Evolutionary conservation across 2,797 vertebrate species (phyloP), one percentile per base, ranked within the genome.

Genomic region (Anableps anableps): DNA sequence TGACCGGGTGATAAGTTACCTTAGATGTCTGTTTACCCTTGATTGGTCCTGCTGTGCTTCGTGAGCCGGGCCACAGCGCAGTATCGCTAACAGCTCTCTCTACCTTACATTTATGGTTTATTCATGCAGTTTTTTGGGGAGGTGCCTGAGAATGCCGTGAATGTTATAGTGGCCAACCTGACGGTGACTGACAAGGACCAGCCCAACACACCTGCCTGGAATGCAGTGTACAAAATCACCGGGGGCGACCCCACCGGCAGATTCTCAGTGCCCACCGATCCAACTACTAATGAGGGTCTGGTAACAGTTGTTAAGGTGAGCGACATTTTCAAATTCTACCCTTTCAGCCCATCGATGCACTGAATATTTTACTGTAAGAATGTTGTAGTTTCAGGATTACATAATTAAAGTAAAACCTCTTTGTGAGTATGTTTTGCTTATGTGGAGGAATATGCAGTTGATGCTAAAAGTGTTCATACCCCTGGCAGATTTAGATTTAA

Each of bases 181-280:
- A 97, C 97, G 0, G 97, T 99, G 89, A 98, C 97, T 0, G 98
- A 99, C 88, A 99, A 99, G 85, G 98, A 99, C 86, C 98, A 99
- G 89, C 98, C 98, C 41, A 97, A 98, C 88, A 98, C 97, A 0
- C 95, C 91, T 0, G 98, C 98, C 0, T 99, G 98, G 98, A 98
- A 97, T 0, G 97, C 97, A 0, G 81, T 96, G 83, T 99, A 98
- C 93, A 97, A 96, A 83, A 97, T 99, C 94, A 97, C 96, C 0
- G 95, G 96, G 2, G 98, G 98, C 47, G 98, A 99, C 86, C 96
- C 97, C 0, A 96, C 95, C 0, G 98, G 97, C 77, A 96, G 96
- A 53, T 99, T 99, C 83, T 95, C 96, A 43, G 97, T 98, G 90
- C 96, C 96, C 48, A 99, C 98, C 0, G 98, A 99, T 90, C 97